Conservation (phyloP, 2,888 invertebrate species). For the Chrysolina americana region DNA sequence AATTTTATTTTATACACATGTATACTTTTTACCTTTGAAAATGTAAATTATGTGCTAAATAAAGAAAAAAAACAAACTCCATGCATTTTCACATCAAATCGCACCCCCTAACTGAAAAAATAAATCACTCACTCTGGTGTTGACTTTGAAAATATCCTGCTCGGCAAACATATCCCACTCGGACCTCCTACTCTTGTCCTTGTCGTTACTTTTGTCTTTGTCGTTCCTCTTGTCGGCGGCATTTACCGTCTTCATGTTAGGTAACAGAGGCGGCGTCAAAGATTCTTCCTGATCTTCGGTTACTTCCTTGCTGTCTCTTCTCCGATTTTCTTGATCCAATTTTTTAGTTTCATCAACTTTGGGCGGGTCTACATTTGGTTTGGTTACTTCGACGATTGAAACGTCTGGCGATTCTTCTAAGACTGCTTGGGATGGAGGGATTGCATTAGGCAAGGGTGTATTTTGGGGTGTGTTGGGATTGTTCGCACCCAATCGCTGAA, state of each 20-base stretch:
- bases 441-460: neutral
- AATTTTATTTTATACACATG: too few relatives aligned
- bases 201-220: slow-evolving; percentile 60
- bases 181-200: slow-evolving; percentile 70
- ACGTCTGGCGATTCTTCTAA: slow-evolving; percentile 19
- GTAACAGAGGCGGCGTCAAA: slow-evolving; percentile 67
- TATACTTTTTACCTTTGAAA: too few relatives aligned
- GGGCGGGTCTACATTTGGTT: slow-evolving; percentile 15
- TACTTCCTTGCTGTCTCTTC: neutral
- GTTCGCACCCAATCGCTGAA: slow-evolving; percentile 39
- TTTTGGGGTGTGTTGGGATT: slow-evolving; percentile 7
- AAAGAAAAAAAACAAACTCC: too few relatives aligned
- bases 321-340: slow-evolving; percentile 28
- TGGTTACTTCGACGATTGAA: neutral
- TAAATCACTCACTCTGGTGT: slow-evolving; percentile 62
- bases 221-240: slow-evolving; percentile 60
- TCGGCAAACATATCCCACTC: slow-evolving; percentile 96
- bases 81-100: neutral
- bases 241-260: slow-evolving; percentile 64
- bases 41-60: too few relatives aligned
- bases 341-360: slow-evolving; percentile 29
- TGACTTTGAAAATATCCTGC: slow-evolving; percentile 81
- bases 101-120: neutral
- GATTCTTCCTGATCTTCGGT: slow-evolving; percentile 54
- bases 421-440: slow-evolving; percentile 14